Evolutionary conservation across 2,113 vertebrate genomes (phyloP).

Genomic region (Aramus guarauna): DNA sequence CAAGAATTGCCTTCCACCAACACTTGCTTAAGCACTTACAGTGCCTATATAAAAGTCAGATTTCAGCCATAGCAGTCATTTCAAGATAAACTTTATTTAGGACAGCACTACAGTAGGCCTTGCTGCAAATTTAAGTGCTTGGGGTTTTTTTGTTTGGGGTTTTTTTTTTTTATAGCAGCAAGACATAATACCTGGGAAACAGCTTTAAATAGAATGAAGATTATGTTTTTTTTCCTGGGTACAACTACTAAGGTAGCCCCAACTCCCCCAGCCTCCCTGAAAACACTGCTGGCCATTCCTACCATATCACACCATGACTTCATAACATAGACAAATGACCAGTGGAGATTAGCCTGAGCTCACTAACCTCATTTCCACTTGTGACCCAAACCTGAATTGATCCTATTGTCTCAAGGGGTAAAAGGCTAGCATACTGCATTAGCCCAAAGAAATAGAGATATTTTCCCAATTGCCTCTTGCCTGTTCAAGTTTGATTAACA

Average conservation of each 20-base stretch:
- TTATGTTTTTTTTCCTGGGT: background rate
- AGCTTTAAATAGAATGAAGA: background rate
- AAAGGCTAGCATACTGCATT: background rate
- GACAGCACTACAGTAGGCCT: background rate
- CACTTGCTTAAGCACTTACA: background rate
- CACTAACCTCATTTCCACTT: background rate
- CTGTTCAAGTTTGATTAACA: background rate
- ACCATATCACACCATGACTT: background rate
- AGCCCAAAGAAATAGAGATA: background rate
- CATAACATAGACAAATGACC: background rate
- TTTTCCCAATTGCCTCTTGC: background rate
- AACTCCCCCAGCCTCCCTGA: background rate
- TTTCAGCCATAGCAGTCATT: background rate
- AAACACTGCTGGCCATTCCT: background rate
- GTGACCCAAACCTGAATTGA: slow-evolving; percentile 6
- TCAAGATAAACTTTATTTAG: background rate
- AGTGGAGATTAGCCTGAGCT: background rate
- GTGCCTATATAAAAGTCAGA: background rate
- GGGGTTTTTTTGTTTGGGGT: background rate
- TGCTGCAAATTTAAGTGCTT: background rate
- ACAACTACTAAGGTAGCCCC: background rate
- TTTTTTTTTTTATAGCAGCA: background rate
- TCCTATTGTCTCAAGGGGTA: background rate
- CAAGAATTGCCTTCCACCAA: background rate
- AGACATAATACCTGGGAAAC: background rate